Evolutionary conservation across 2,797 vertebrate species (phyloP), one percentile per base, ranked within the genome.

Genomic region (Malurus leucopterus): DNA sequence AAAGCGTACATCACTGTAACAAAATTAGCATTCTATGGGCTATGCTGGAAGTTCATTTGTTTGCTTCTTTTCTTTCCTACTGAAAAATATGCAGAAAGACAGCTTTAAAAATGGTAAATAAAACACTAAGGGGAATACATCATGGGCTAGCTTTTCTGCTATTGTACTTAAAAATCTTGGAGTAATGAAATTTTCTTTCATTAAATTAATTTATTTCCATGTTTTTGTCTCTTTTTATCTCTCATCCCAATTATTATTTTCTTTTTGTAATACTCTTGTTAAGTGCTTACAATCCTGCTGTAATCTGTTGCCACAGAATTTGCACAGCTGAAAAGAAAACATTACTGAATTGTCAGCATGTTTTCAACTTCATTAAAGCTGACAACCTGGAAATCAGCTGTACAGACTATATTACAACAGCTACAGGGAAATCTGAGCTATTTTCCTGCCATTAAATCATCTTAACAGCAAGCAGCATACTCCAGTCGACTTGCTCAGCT

Each of bases 291-390:
- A 94, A 91, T 93, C 74, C 76, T 49, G 46, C 73, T 89, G 85
- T 95, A 96, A 95, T 95, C 92, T 92, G 79, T 93, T 93, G 91
- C 92, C 27, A 24, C 88, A 93, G 95, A 86, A 92, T 94, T 95
- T 92, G 78, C 69, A 83, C 71, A 91, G 88, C 92, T 92, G 86
- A 95, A 93, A 93, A 89, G 88, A 92, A 96, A 95, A 94, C 88
- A 79, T 89, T 92, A 73, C 73, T 79, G 91, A 94, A 87, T 94
- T 94, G 85, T 95, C 90, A 95, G 88, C 81, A 76, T 81, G 70
- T 95, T 96, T 96, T 96, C 91, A 92, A 93, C 84, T 94, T 96
- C 93, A 95, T 96, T 96, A 90, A 94, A 95, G 89, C 85, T 94
- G 94, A 93, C 94, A 96, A 91, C 93, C 68, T 92, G 87, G 91